Base-by-base conservation (phyloP, 2,888 invertebrate genomes). In the Apotomis turbidana region DNA sequence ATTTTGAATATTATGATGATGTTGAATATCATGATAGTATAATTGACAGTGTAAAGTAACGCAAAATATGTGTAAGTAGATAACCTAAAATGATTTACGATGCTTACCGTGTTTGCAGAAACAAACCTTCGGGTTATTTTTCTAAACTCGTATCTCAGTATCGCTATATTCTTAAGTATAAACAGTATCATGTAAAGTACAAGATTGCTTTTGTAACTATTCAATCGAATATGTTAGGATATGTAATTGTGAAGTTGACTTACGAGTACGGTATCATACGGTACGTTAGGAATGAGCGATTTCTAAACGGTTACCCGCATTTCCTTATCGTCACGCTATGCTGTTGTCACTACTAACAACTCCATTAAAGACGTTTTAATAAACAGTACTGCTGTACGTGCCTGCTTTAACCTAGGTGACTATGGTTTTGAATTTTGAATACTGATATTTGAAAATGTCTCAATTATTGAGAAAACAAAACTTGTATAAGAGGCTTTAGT, bases 291-390 rank as follows among this genome's bases (percentile, higher is more conserved):
- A 78, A 80, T 79, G 83, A 80, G 79, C 74, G 82, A 84, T 87
- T 86, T 88, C 84, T 84, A 86, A 85, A 83, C 77, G 78, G 73
- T 84, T 76, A 73, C 77, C 84, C 81, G 84, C 81, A 85, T 85
- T 85, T 85, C 85, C 81, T 83, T 78, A 81, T 81, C 81, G 87
- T 85, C 83, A 83, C 82, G 85, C 79, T 79, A 75, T 73, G 74
- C 77, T 74, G 79, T 79, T 81, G 81, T 82, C 83, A 80, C 78
- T 77, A 62, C 61, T 71, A 71, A 61, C 44, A 57, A 52, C 52
- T 68, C 55, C 51, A 68, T 61, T 49, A 60, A 55, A 49, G 9
- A 67, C 13, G 51, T 62, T 67, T 62, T 58, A 57, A 68, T 59
- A 10, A 41, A 41, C 57, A 8, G 9, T 9, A 49, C 6, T 10